phyloP scores from a whole-genome alignment of 2,797 vertebrate genomes.

The Thamnophis elegans region DNA sequence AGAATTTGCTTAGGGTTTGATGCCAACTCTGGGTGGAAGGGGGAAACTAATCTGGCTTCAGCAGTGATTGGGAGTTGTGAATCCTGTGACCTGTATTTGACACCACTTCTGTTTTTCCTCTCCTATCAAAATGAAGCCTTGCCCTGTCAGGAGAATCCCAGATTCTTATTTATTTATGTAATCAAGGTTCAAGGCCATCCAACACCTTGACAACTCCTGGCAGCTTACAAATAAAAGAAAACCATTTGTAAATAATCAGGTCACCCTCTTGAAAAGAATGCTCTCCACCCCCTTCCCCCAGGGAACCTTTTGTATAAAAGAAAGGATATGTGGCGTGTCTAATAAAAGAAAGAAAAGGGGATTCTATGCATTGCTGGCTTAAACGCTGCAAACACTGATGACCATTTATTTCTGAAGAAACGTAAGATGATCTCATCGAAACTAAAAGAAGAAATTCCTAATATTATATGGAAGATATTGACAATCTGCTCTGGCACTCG shows the following conservation, averaged over 20 bases:
- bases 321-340: background rate
- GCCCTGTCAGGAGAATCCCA: background rate
- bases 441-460: background rate
- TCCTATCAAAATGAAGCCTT: background rate
- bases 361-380: background rate
- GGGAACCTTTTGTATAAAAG: background rate
- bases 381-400: background rate
- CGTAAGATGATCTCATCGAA: background rate
- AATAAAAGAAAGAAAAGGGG: background rate
- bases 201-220: background rate
- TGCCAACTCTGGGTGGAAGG: background rate
- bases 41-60: background rate
- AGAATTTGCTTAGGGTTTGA: background rate
- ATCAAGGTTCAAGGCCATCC: background rate
- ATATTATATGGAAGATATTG: background rate
- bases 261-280: background rate
- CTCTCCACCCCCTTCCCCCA: background rate
- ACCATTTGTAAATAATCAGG: background rate
- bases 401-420: background rate
- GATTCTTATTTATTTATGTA: background rate
- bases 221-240: background rate
- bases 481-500: background rate
- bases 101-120: background rate
- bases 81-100: background rate
- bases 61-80: background rate